phyloP scores from a whole-genome alignment of 2,888 invertebrate species.

The Hypsopygia costalis region DNA sequence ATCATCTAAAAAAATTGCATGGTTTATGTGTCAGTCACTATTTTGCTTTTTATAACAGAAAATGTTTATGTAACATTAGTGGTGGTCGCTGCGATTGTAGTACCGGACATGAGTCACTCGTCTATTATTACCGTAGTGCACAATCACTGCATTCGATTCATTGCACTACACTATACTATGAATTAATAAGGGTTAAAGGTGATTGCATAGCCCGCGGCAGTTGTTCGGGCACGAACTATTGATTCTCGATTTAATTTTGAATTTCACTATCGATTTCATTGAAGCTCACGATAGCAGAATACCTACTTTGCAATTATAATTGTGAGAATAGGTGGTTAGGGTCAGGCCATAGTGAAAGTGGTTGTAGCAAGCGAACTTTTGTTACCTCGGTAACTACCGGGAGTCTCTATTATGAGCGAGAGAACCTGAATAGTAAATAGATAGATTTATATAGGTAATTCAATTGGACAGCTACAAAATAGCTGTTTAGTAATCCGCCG shows the following conservation, averaged over 20 bases:
- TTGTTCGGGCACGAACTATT: slow-evolving; percentile 2
- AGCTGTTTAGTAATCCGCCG: too few species aligned
- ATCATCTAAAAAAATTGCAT: too few species aligned
- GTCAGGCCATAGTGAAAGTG: slow-evolving; percentile 53
- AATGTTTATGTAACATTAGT: too few species aligned
- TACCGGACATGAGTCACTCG: background rate
- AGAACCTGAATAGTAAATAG: slow-evolving; percentile 29
- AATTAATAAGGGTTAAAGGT: slow-evolving; percentile 19
- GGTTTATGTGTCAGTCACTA: too few species aligned
- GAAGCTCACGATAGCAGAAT: background rate
- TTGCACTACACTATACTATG: slow-evolving; percentile 9
- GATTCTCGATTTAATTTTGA: background rate
- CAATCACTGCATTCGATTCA: slow-evolving; percentile 11
- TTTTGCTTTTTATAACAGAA: too few species aligned
- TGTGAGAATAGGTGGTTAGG: slow-evolving; percentile 29
- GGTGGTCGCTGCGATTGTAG: too few species aligned
- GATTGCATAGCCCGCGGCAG: slow-evolving; percentile 6
- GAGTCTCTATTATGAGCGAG: slow-evolving; percentile 35
- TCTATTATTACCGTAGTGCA: slow-evolving; percentile 6
- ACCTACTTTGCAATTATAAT: slow-evolving; percentile 10
- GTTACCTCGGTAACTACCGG: slow-evolving; percentile 41
- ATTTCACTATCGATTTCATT: background rate
- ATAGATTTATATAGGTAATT: slow-evolving; percentile 14
- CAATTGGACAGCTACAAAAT: too few species aligned
- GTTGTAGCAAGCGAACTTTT: slow-evolving; percentile 58